Evolutionary conservation across 2,888 invertebrate genomes (phyloP).

Genomic region (Lissocephala sabroskyi): DNA sequence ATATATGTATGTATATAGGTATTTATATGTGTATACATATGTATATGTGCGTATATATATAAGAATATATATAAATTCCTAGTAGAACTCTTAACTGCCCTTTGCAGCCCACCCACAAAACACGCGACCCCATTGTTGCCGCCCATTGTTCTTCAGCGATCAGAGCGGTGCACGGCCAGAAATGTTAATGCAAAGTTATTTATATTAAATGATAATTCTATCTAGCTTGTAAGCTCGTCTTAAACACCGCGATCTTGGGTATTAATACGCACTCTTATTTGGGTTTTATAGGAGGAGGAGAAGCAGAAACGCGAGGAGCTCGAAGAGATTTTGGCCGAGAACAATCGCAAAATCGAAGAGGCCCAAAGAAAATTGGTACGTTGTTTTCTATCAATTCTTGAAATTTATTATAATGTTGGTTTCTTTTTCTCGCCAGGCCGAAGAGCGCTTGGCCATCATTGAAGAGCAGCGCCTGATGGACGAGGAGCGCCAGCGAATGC

Average conservation of each 20-base stretch:
- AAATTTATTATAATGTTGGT: not conserved
- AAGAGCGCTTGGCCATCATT: slow-evolving; percentile 95
- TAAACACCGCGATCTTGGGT: slow-evolving; percentile 10
- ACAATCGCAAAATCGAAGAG: slow-evolving; percentile 97
- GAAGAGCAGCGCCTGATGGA: slow-evolving; percentile 97
- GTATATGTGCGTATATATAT: too few relatives aligned
- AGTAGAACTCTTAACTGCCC: slow-evolving; percentile 44
- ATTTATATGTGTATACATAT: too few relatives aligned
- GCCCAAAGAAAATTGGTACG: slow-evolving; percentile 96
- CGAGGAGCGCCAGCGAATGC: slow-evolving; percentile 92
- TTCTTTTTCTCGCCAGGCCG: slow-evolving; percentile 85
- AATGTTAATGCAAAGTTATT: not conserved
- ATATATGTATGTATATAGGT: too few relatives aligned
- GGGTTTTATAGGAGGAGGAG: slow-evolving; percentile 94
- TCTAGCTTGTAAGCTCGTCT: slow-evolving; percentile 35
- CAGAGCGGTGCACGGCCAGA: not conserved
- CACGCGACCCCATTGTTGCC: slow-evolving; percentile 22
- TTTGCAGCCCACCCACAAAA: slow-evolving; percentile 38
- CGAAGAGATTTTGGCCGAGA: slow-evolving; percentile 97
- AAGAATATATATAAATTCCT: too few relatives aligned
- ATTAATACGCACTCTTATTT: slow-evolving; percentile 52
- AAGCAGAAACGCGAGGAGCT: slow-evolving; percentile 95
- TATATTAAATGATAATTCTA: slow-evolving; percentile 16
- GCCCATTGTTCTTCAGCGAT: slow-evolving; percentile 29
- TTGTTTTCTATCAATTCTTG: slow-evolving; percentile 27